Evolutionary conservation across 1,140 invertebrate species (phyloP).

Genomic region (Scaptomyza graminum): DNA sequence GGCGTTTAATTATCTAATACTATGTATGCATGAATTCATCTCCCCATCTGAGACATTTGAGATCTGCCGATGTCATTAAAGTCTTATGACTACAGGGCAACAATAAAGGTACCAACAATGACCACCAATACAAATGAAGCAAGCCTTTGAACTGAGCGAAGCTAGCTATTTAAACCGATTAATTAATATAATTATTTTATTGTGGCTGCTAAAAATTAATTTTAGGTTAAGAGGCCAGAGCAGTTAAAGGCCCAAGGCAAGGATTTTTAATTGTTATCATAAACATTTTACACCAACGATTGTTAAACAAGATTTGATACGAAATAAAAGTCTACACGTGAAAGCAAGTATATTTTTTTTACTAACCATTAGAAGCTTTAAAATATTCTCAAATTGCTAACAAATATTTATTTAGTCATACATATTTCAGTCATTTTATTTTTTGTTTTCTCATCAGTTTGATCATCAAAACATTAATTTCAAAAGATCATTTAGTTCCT

Average conservation of each 20-base stretch:
- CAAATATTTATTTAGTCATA: constrained; percentile 28
- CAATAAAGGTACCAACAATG: constrained; percentile 16
- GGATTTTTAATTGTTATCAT: not conserved
- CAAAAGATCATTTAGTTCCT: constrained; percentile 35
- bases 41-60: constrained; percentile 3
- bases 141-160: not conserved
- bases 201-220: not conserved
- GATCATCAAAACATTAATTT: constrained; percentile 1
- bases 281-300: not conserved
- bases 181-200: constrained; percentile 1
- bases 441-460: constrained; percentile 16
- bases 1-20: constrained; percentile 61
- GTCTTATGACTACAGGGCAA: constrained; percentile 11
- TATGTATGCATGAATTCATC: constrained; percentile 56
- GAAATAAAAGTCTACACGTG: not conserved
- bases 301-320: not conserved
- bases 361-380: not conserved
- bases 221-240: not conserved
- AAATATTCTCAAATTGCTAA: constrained; percentile 8
- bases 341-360: no score
- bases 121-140: constrained; percentile 2
- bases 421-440: constrained; percentile 16
- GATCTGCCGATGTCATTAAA: constrained; percentile 27
- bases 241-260: not conserved
- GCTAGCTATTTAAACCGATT: not conserved